Evolutionary conservation across 2,888 invertebrate species (phyloP).

Genomic region (Pseudococcus jackbeardsleyi): DNA sequence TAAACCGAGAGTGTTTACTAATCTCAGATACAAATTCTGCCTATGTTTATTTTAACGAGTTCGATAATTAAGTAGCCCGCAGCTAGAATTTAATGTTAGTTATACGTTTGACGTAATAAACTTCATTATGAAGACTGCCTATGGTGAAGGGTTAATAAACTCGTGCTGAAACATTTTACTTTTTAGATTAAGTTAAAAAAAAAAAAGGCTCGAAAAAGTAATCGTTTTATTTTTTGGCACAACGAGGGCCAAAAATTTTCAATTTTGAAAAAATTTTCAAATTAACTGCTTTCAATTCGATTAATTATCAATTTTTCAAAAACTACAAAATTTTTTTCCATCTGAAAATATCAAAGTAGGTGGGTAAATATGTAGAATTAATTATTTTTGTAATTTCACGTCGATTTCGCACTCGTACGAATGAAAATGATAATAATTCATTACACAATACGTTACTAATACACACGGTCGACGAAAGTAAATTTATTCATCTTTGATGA

Average conservation of each 20-base stretch:
- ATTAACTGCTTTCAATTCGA: neutral
- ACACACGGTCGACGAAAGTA: neutral
- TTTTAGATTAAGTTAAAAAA: neutral
- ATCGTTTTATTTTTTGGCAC: too few species aligned
- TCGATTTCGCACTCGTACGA: neutral
- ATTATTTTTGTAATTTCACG: neutral
- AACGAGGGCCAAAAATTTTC: neutral
- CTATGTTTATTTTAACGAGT: slow-evolving; percentile 40
- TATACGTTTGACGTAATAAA: slow-evolving; percentile 48
- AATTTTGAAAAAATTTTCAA: neutral
- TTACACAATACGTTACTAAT: slow-evolving; percentile 34
- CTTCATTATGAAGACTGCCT: slow-evolving; percentile 18
- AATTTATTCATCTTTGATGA: slow-evolving; percentile 42
- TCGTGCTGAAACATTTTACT: neutral
- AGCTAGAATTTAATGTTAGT: slow-evolving; percentile 40
- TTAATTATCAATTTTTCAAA: neutral
- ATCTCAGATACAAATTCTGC: slow-evolving; percentile 33
- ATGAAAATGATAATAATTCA: slow-evolving; percentile 21
- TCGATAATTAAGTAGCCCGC: slow-evolving; percentile 44
- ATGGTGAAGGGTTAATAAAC: slow-evolving; percentile 28
- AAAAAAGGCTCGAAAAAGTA: neutral
- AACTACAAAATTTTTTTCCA: neutral
- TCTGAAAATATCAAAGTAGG: neutral
- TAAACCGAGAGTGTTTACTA: slow-evolving; percentile 15
- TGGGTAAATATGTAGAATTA: neutral